Evolutionary conservation across 2,888 invertebrate genomes (phyloP).

Genomic region (Eupithecia dodoneata): DNA sequence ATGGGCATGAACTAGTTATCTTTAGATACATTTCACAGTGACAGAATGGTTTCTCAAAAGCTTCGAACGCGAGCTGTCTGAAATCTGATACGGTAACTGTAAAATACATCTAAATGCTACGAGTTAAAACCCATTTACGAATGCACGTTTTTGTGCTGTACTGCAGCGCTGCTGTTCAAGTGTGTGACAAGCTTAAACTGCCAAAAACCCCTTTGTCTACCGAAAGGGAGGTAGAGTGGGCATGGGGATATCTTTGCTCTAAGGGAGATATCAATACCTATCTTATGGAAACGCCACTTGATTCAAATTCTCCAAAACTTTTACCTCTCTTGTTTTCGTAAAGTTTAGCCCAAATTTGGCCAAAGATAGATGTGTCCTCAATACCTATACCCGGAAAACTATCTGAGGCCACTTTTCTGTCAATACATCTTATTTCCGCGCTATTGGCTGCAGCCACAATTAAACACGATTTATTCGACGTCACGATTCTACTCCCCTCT

Average conservation of each 20-base stretch:
- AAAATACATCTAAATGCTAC: too few relatives aligned
- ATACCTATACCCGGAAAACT: neutral
- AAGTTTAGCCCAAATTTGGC: neutral
- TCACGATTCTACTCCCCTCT: constrained; percentile 26
- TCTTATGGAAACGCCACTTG: neutral
- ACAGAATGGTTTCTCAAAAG: too few relatives aligned
- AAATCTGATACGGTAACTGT: too few relatives aligned
- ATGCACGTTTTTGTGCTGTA: too few relatives aligned
- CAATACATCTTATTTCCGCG: neutral
- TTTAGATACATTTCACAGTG: too few relatives aligned
- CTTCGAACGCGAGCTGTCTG: too few relatives aligned
- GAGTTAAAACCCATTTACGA: too few relatives aligned
- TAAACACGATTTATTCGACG: constrained; percentile 35
- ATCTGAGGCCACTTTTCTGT: neutral
- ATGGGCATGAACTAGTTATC: too few relatives aligned
- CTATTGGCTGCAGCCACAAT: constrained; percentile 23
- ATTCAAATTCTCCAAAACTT: neutral
- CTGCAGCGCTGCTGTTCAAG: too few relatives aligned
- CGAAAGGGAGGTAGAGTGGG: neutral
- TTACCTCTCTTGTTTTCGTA: neutral
- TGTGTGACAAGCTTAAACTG: too few relatives aligned
- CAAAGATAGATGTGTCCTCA: neutral
- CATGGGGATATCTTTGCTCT: too few relatives aligned
- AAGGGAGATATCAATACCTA: neutral
- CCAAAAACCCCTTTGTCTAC: neutral